These are phyloP conservation scores for Leiothrix lutea DNA, from an alignment of 2,113 vertebrate genomes.

Conservation along the genomic window DNA sequence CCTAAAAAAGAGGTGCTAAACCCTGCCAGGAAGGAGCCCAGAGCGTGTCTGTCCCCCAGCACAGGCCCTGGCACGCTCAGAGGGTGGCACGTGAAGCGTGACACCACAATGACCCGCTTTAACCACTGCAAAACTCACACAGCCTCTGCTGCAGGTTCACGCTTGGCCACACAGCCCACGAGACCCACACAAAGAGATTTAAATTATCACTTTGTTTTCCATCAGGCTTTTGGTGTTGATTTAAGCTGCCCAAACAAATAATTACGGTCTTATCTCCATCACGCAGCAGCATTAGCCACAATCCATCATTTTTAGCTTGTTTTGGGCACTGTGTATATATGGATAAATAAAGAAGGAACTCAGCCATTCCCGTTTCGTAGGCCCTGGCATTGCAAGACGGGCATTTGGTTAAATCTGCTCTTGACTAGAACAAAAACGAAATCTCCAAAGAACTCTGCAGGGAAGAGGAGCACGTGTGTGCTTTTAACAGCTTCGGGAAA, in stretches of 20 bases:
- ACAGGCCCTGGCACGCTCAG: rapidly evolving
- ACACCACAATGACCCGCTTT: not conserved
- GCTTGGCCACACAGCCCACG: slow-evolving; percentile 37
- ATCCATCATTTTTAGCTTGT: slow-evolving; percentile 70
- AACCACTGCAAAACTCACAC: not conserved
- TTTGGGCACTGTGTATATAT: not conserved
- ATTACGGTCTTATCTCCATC: slow-evolving; percentile 77
- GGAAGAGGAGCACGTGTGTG: not conserved
- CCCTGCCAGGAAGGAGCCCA: not conserved
- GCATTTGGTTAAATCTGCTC: not conserved
- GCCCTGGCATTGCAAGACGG: not conserved
- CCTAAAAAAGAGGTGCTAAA: not conserved
- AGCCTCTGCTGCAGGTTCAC: not conserved
- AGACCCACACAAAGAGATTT: slow-evolving; percentile 49
- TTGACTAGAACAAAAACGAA: not conserved
- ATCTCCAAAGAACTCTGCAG: not conserved
- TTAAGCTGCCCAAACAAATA: slow-evolving; percentile 77
- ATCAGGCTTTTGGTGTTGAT: slow-evolving; percentile 64
- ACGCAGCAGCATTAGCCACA: slow-evolving; percentile 72
- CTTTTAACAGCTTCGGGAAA: not conserved
- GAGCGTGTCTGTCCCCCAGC: rapidly evolving
- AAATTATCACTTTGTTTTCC: slow-evolving; percentile 69
- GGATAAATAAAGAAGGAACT: not conserved
- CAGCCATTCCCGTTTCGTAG: not conserved
- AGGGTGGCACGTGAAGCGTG: not conserved